Evolutionary conservation across 2,113 vertebrate genomes (phyloP), one percentile per base, ranked within the genome.

Genomic region (Ginglymostoma cirratum): DNA sequence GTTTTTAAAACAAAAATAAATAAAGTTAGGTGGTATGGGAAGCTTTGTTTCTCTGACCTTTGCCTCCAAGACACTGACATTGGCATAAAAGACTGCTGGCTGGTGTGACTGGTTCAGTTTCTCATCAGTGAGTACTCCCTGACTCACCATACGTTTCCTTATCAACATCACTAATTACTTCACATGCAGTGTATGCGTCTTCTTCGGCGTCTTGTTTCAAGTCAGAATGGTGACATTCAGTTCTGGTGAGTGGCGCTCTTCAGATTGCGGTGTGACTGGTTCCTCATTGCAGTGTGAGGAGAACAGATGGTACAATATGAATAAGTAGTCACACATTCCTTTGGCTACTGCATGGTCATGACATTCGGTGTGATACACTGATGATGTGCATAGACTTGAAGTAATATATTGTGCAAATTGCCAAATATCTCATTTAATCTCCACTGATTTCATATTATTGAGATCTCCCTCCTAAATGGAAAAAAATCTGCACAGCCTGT

Each of bases 111-210:
- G n/a, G 34, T 66, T 66, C 61, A 12, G 65, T 93, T 93, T 93
- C 89, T 93, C 89, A 93, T 19, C 61, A 8, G 61, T 67, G 89
- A 65, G 34, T 67, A n/a, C 23, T 66, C 34, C n/a, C 5, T 93
- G 89, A 93, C 34, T 93, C 89, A 93, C 89, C n/a, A 61, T 93
- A n/a, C 38, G 34, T 17, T 66, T 93, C 89, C 52, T 90, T 90
- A 45, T 93, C 61, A 42, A 34, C 61, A n/a, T n/a, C 87, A 61
- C 34, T 65, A 66, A 17, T 19, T 83, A 83, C 80, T 83, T 42
- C 80, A 23, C 17, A 21, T 83, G 80, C 38, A 45, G 17, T 42
- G 38, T 83, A 8, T 93, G n/a, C 34, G n/a, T 93, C 61, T 38
- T 19, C 38, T 34, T 7, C 89, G 19, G 61, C 66, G 30, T 66